Percentiles rank a stretch among this genome's conserved stretches.
Conservation (phyloP, 2,888 invertebrate genomes). For the Tetranychus truncatus region DNA sequence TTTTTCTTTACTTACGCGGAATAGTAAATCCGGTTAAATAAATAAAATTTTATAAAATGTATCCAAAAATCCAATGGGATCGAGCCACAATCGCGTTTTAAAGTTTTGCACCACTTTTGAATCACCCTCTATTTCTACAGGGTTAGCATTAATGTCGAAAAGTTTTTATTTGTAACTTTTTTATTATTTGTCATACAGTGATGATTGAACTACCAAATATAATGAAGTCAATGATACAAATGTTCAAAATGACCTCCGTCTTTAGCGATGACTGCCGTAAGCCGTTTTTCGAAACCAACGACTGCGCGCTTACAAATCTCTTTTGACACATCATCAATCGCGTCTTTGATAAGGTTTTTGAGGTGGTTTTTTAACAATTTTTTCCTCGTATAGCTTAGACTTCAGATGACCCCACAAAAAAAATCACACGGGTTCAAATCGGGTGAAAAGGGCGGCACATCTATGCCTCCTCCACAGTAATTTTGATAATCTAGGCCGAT, state of each 20-base stretch:
- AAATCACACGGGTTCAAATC: slow-evolving; percentile 15
- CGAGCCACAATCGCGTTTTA: too few relatives aligned
- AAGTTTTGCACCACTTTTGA: too few relatives aligned
- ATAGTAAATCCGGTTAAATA: too few relatives aligned
- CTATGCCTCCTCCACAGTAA: background rate
- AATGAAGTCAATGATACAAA: background rate
- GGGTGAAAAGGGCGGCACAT: slow-evolving; percentile 15
- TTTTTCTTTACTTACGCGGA: too few relatives aligned
- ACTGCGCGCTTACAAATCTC: background rate
- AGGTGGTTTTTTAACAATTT: background rate
- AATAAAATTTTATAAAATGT: too few relatives aligned
- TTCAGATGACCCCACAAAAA: slow-evolving; percentile 12
- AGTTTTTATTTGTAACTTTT: background rate
- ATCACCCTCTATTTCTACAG: too few relatives aligned
- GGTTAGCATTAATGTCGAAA: background rate
- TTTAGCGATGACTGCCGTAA: background rate
- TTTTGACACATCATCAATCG: background rate
- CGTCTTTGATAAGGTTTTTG: background rate
- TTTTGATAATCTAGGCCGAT: background rate
- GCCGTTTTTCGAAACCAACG: background rate
- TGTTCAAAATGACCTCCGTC: background rate
- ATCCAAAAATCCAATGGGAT: too few relatives aligned
- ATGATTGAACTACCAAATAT: background rate
- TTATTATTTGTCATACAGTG: background rate
- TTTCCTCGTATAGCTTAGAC: background rate